phyloP scores from a whole-genome alignment of 2,888 invertebrate genomes.

The Phaonia tiefii region DNA sequence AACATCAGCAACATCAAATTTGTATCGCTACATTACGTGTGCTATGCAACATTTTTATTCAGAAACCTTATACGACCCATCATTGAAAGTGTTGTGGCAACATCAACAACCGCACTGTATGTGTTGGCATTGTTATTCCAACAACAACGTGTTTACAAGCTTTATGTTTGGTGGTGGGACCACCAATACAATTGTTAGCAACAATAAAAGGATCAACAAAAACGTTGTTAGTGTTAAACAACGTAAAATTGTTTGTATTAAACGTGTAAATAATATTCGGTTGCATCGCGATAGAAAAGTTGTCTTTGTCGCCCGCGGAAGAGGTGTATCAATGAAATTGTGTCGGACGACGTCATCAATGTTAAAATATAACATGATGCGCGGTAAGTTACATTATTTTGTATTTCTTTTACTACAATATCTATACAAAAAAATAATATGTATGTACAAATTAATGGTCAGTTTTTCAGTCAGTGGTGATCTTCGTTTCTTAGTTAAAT shows the following conservation, averaged over 20 bases:
- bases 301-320: constrained; percentile 32
- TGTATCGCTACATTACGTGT: constrained; percentile 40
- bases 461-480: too few species aligned
- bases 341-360: constrained; percentile 51
- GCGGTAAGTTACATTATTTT: constrained; percentile 71
- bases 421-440: too few species aligned
- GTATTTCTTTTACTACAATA: too few species aligned
- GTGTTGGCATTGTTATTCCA: constrained; percentile 52
- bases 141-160: constrained; percentile 31
- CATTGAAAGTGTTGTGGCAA: constrained; percentile 35
- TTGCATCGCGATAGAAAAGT: constrained; percentile 1
- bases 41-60: constrained; percentile 56
- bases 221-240: not conserved
- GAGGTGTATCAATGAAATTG: constrained; percentile 69
- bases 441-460: too few species aligned
- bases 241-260: constrained; percentile 30
- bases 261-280: constrained; percentile 22
- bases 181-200: not conserved
- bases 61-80: constrained; percentile 46
- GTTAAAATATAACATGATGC: constrained; percentile 73
- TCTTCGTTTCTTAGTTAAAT: too few species aligned
- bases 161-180: constrained; percentile 36
- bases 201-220: not conserved
- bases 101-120: constrained; percentile 48
- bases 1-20: constrained; percentile 14